Evolutionary conservation across 2,888 invertebrate genomes (phyloP), one percentile per base, ranked within the genome.

Genomic region (Metalampra italica): DNA sequence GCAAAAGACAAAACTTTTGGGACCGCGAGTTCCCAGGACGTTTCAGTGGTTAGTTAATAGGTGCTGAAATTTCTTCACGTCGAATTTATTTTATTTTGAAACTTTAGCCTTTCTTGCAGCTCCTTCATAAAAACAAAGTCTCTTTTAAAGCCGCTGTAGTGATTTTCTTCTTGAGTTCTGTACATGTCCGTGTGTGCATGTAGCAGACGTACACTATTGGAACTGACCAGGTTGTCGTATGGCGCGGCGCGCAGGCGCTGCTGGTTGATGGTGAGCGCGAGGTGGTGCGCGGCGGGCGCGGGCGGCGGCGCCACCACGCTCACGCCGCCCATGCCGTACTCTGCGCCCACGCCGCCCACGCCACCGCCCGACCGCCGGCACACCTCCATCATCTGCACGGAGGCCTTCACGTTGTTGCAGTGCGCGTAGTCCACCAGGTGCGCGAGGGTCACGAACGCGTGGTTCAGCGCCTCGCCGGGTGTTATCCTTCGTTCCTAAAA

Each of bases 351-450:
- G 30, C 59, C 66, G 46, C 51, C 62, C 46, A 37, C 59, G 54
- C 59, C 60, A 49, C 68, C 57, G 56, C 88, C 85, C 45, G 91
- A 81, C 50, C 92, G 73, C 54, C 91, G 72, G 77, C 91, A 80
- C 60, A 90, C 82, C 90, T 98, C 98, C 98, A 98, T 98, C 95
- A 98, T 98, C 80, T 98, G 97, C 13, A 98, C 97, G 69, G 97
- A 97, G 15, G 98, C 97, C 84, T 98, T 98, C 22, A 98, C 98
- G 83, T 97, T 98, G 87, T 97, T 96, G 80, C 98, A 98, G 77
- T 98, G 98, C 11, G 97, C 97, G 85, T 98, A 98, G 82, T 98
- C 98, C 5, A 97, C 95, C 48, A 98, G 91, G 80, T 98, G 98
- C 0, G 96, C 95, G 56, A 98, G 90, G 36, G 96, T 95, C 40